phyloP scores from a whole-genome alignment of 2,888 invertebrate genomes.

The Busseola fusca region DNA sequence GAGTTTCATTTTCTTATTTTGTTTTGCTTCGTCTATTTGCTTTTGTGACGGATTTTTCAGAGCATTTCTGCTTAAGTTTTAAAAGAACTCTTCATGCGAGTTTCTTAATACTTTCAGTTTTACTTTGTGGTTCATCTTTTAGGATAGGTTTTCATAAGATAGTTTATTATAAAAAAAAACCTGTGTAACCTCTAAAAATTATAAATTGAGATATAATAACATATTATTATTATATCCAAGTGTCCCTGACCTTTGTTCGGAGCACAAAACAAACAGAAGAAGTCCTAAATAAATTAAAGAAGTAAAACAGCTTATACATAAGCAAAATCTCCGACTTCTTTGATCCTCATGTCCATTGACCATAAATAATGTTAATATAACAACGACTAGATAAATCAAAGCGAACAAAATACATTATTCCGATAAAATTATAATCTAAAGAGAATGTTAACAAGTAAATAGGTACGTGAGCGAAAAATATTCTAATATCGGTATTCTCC shows the following conservation, averaged over 20 bases:
- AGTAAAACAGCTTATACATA: slow-evolving; percentile 20
- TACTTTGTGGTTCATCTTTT: not conserved
- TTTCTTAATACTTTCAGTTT: slow-evolving; percentile 5
- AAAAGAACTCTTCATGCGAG: slow-evolving; percentile 2
- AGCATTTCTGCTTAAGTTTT: slow-evolving; percentile 2
- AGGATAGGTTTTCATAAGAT: not conserved
- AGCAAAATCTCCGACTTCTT: slow-evolving; percentile 34
- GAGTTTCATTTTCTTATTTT: slow-evolving; percentile 50
- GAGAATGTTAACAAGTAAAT: slow-evolving; percentile 56
- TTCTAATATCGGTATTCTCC: slow-evolving; percentile 57
- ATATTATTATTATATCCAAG: too few species aligned
- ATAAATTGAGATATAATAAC: not conserved
- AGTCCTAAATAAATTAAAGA: slow-evolving; percentile 21
- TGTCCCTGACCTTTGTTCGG: too few species aligned
- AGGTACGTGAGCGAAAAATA: slow-evolving; percentile 46
- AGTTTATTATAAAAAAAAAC: not conserved
- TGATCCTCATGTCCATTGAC: slow-evolving; percentile 66
- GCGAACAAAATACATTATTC: slow-evolving; percentile 51
- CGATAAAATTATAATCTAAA: slow-evolving; percentile 46
- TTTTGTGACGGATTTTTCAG: slow-evolving; percentile 23
- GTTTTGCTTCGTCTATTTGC: slow-evolving; percentile 23
- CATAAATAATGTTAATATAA: slow-evolving; percentile 43
- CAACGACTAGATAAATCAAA: slow-evolving; percentile 54
- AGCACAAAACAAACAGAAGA: slow-evolving; percentile 26
- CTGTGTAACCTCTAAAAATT: not conserved